These are phyloP conservation scores for Lophius americanus DNA, from an alignment of 2,797 vertebrate genomes.

Conservation along the genomic window DNA sequence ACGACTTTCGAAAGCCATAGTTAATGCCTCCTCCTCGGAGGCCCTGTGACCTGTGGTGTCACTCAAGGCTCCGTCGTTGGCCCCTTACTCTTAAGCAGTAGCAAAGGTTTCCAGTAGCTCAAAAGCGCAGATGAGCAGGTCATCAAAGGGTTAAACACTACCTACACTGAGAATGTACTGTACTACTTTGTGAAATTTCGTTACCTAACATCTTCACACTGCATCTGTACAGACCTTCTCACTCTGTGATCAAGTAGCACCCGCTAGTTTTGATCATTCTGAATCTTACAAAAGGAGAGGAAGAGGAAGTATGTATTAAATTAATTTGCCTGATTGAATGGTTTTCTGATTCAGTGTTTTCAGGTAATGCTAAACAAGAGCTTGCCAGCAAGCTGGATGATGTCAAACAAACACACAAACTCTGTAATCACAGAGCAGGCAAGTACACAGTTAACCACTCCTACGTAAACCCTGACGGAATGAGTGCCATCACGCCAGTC, in stretches of 20 bases:
- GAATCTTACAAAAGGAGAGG: background rate
- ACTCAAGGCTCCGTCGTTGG: no score
- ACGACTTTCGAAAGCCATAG: no score
- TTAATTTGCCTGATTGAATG: background rate
- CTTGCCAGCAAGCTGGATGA: constrained; percentile 70
- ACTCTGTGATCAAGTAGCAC: no score
- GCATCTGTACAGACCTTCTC: no score
- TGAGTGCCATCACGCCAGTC: constrained; percentile 27
- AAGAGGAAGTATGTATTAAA: background rate
- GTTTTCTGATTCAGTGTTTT: constrained; percentile 22
- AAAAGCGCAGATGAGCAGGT: no score
- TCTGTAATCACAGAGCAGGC: constrained; percentile 21
- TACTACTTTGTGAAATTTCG: no score
- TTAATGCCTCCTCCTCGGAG: no score
- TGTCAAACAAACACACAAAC: background rate
- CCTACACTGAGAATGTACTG: no score
- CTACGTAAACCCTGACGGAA: constrained; percentile 4
- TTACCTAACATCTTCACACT: background rate
- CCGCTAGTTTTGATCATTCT: background rate
- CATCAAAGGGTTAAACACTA: no score
- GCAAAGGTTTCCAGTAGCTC: no score
- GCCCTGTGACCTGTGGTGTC: no score
- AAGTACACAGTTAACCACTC: constrained; percentile 13
- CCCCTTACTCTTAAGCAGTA: no score
- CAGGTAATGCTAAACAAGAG: constrained; percentile 34